A percentile compares a stretch with the other conserved stretches of the same genome.
phyloP scores from a whole-genome alignment of 2,797 vertebrate species.

The Poeciliopsis paucimaculata region DNA sequence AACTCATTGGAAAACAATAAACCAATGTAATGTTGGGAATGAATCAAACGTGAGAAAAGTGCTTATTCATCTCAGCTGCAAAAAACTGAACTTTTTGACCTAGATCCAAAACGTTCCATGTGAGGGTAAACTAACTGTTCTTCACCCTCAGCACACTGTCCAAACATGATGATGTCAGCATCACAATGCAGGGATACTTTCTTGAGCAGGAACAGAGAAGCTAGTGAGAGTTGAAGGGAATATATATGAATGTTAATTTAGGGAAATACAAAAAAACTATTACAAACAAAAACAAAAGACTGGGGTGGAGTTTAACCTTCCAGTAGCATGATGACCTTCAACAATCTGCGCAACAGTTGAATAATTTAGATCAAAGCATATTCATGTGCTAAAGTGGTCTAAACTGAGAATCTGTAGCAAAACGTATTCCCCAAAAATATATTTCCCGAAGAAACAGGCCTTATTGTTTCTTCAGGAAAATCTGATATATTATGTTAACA shows the following conservation, averaged over 20 bases:
- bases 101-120: not conserved
- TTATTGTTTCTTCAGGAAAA: not conserved
- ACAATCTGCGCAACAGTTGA: not conserved
- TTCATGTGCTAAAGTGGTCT: not conserved
- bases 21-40: not conserved
- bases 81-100: not conserved
- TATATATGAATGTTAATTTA: not conserved
- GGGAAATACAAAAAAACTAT: not conserved
- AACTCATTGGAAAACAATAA: not conserved
- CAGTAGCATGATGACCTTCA: not conserved
- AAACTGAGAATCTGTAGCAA: not conserved
- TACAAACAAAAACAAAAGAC: not conserved
- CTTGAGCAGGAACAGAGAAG: not conserved
- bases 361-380: not conserved
- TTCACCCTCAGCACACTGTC: not conserved
- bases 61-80: not conserved
- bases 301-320: not conserved
- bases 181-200: not conserved
- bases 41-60: not conserved
- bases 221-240: not conserved
- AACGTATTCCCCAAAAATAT: no score
- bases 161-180: not conserved
- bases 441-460: no score
- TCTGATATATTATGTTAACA: not conserved
- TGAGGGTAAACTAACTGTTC: not conserved